Base-by-base conservation (phyloP, 2,888 invertebrate genomes). In the Cryptosula pallasiana region DNA sequence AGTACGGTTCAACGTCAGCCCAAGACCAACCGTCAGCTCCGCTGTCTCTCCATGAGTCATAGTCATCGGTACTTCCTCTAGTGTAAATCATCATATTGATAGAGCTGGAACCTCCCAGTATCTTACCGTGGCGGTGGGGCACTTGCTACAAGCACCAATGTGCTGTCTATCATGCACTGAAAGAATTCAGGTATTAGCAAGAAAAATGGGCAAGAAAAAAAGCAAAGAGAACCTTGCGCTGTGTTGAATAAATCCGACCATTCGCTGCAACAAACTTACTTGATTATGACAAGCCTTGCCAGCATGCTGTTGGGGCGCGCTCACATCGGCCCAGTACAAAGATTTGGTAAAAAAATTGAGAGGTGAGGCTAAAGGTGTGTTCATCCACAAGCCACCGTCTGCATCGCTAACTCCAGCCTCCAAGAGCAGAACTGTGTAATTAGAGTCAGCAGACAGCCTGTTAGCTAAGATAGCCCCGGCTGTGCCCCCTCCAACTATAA, bases 71-170 rank as follows among this genome's bases (percentile, higher is more conserved):
- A 32, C 35, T 35, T 9, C 70, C 95, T 74, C 95, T 87, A 20
- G 93, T 90, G 86, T 94, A 94, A 0, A 94, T 88, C 94, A 94
- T 94, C 0, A 93, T 93, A 80, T 94, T 94, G 0, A 94, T 86
- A 0, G 93, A 92, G 32, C 92, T 92, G 9, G 92, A 92, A 0
- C 94, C 94, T 0, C 93, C 93, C 0, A 93, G 87, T 0, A 93
- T 93, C 86, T 93, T 93, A 71, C 94, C 94, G 73, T 94, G 88
- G 0, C 94, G 94, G 93, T 93, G 94, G 79, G 91, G 90, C 81
- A 93, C 93, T 35, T 93, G 88, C 76, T 90, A 35, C 32, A 34
- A 3, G 32, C n/a, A 57, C 3, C 5, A 57, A 45, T n/a, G n/a
- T n/a, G n/a, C n/a, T n/a, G n/a, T n/a, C n/a, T n/a, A n/a, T 5